These are phyloP conservation scores for Diabrotica balteata DNA, from an alignment of 2,888 invertebrate species.

Conservation along the genomic window DNA sequence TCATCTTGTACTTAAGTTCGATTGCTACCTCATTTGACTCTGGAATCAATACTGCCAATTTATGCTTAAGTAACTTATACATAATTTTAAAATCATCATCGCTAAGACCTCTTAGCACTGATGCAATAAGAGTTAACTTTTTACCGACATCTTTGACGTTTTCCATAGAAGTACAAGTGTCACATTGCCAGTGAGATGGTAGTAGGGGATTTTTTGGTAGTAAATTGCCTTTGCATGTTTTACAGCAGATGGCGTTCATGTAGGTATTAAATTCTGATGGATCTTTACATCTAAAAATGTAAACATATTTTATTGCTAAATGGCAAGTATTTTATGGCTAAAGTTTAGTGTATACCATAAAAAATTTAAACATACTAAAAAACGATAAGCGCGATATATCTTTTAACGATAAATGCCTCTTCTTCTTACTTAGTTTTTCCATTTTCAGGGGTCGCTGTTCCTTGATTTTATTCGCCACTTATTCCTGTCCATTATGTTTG, in stretches of 20 bases:
- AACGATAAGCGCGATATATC: too few species aligned
- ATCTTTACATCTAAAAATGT: slow-evolving; percentile 66
- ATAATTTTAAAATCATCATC: slow-evolving; percentile 64
- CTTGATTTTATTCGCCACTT: too few species aligned
- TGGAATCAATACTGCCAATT: slow-evolving; percentile 66
- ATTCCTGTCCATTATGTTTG: too few species aligned
- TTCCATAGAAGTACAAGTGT: slow-evolving; percentile 59
- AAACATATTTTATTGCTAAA: too few species aligned
- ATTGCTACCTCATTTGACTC: slow-evolving; percentile 68
- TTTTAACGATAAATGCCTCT: too few species aligned
- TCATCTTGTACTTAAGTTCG: slow-evolving; percentile 69
- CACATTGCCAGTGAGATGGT: slow-evolving; percentile 67
- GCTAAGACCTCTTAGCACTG: slow-evolving; percentile 63
- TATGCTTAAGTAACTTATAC: slow-evolving; percentile 64
- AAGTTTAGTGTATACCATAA: too few species aligned
- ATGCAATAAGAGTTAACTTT: slow-evolving; percentile 64
- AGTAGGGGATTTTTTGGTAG: slow-evolving; percentile 65
- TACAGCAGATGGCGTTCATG: slow-evolving; percentile 52
- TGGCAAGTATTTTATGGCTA: too few species aligned
- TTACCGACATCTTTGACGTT: slow-evolving; percentile 63
- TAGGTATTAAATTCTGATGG: slow-evolving; percentile 68
- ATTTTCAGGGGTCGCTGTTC: too few species aligned
- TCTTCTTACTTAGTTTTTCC: too few species aligned
- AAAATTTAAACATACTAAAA: too few species aligned
- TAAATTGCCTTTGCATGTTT: slow-evolving; percentile 63